Evolutionary conservation across 1,140 invertebrate genomes (phyloP).

Genomic region (Polypedilum pembai): DNA sequence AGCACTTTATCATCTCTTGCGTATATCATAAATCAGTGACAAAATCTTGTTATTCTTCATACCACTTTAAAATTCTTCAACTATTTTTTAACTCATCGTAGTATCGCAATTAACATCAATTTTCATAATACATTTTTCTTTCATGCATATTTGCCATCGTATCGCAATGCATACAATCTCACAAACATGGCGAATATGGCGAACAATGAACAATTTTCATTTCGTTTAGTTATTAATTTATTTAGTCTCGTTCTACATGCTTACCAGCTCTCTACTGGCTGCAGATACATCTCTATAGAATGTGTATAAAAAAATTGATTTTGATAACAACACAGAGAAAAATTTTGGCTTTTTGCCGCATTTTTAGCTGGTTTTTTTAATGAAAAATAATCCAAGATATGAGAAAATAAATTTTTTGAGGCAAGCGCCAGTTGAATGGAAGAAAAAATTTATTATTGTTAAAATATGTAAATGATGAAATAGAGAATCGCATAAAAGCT

Average conservation of each 20-base stretch:
- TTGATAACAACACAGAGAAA: constrained; percentile 1
- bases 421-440: background rate
- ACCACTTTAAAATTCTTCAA: no score
- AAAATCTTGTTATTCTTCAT: no score
- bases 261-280: background rate
- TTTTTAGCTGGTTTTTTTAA: background rate
- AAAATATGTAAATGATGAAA: constrained; percentile 12
- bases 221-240: background rate
- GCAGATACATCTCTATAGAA: background rate
- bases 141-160: background rate
- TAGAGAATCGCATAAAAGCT: background rate
- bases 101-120: constrained; percentile 6
- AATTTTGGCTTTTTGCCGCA: constrained; percentile 11
- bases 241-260: constrained; percentile 10
- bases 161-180: background rate
- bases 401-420: background rate
- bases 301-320: constrained; percentile 9
- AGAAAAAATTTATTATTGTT: background rate
- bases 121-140: background rate
- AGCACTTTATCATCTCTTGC: no score
- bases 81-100: background rate
- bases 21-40: no score
- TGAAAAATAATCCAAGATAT: background rate
- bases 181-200: background rate
- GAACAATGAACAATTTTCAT: constrained; percentile 9